A percentile compares a stretch with the other conserved stretches of the same genome.
Evolutionary conservation across 2,888 invertebrate genomes (phyloP).

Genomic region (Volucella inanis): DNA sequence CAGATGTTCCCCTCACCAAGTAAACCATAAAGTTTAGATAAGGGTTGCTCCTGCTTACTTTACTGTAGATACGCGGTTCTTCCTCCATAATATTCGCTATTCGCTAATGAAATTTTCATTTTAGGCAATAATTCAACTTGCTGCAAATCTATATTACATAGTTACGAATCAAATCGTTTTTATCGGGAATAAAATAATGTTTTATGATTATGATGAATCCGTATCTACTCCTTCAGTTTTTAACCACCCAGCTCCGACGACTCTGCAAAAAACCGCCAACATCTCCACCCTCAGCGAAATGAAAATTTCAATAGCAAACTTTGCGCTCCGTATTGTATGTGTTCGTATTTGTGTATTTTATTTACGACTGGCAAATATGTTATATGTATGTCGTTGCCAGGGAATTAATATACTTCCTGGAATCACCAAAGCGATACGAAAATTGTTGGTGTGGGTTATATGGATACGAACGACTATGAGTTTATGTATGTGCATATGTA

Average conservation of each 20-base stretch:
- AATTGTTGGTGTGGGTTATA: constrained; percentile 20
- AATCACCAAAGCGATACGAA: constrained; percentile 61
- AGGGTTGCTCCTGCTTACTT: constrained; percentile 16
- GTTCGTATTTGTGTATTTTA: constrained; percentile 19
- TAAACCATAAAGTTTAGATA: constrained; percentile 45
- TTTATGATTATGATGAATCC: constrained; percentile 57
- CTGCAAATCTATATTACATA: constrained; percentile 2
- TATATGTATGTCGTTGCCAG: constrained; percentile 40
- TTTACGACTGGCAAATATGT: constrained; percentile 61
- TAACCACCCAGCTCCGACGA: no score
- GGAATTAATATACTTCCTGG: constrained; percentile 66
- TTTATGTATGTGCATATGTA: background rate
- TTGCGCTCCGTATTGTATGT: background rate
- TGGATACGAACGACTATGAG: constrained; percentile 18
- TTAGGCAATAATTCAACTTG: constrained; percentile 60
- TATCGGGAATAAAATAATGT: constrained; percentile 59
- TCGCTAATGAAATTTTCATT: constrained; percentile 64
- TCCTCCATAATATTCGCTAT: background rate
- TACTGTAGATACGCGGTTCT: constrained; percentile 1
- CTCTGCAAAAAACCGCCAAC: background rate
- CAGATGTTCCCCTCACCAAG: constrained; percentile 21
- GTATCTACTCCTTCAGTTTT: background rate
- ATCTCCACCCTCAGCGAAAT: constrained; percentile 1
- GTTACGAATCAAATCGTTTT: constrained; percentile 64
- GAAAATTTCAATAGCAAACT: constrained; percentile 35